Conservation (phyloP, 1,140 invertebrate species). For the Leptopilina clavipes region DNA sequence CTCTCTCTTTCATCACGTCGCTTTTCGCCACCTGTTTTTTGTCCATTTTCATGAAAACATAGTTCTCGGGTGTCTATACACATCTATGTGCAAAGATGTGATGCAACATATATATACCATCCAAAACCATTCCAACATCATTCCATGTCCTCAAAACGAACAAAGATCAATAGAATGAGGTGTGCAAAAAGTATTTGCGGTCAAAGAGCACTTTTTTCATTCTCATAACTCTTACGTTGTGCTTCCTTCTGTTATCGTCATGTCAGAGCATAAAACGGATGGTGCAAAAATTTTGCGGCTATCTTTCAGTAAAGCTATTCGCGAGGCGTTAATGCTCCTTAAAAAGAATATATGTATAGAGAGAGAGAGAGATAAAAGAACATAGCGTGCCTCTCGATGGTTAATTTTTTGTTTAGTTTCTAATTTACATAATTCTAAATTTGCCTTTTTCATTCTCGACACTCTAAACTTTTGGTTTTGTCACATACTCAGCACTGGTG, state of each 20-base stretch:
- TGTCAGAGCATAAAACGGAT: conserved; percentile 26
- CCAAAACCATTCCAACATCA: conserved; percentile 8
- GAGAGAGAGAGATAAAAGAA: neutral
- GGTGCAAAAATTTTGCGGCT: conserved; percentile 14
- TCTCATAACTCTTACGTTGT: conserved; percentile 26
- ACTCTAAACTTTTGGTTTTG: too few species aligned
- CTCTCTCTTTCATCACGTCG: conserved; percentile 44
- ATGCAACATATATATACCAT: neutral
- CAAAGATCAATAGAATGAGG: conserved; percentile 24
- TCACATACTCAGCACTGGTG: too few species aligned
- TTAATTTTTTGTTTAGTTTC: conserved; percentile 17
- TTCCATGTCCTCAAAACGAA: neutral
- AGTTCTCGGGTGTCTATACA: conserved; percentile 19
- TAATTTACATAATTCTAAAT: neutral
- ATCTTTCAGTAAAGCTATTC: conserved; percentile 25
- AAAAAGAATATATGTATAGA: conserved; percentile 14
- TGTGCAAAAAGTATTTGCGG: conserved; percentile 22
- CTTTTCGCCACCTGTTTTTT: conserved; percentile 50
- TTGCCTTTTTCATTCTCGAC: too few species aligned
- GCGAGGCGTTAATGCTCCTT: neutral
- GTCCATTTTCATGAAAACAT: conserved; percentile 45
- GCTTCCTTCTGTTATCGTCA: conserved; percentile 34
- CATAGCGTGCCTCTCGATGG: neutral
- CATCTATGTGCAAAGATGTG: neutral
- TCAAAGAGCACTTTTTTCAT: conserved; percentile 29